phyloP scores from a whole-genome alignment of 2,113 vertebrate genomes.

The Laterallus jamaicensis region DNA sequence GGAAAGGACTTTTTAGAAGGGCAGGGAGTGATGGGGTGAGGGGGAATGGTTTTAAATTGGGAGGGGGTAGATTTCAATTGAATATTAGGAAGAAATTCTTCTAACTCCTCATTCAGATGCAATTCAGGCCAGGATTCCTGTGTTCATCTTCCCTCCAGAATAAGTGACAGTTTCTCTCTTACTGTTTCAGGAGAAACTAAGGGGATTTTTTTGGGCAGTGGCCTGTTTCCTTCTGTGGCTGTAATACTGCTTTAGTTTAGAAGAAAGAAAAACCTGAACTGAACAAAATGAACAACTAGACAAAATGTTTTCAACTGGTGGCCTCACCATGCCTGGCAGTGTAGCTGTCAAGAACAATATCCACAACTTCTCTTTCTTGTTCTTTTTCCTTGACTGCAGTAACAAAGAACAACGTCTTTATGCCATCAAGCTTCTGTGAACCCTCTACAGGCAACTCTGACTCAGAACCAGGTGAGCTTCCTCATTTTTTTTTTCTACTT shows the following conservation, averaged over 20 bases:
- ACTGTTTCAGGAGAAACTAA: neutral
- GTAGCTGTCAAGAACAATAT: neutral
- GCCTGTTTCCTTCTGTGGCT: neutral
- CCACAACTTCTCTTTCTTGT: neutral
- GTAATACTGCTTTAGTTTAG: neutral
- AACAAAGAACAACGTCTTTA: constrained; percentile 96
- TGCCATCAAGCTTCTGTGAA: constrained; percentile 94
- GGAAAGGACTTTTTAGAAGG: too few species aligned
- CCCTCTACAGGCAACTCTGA: constrained; percentile 92
- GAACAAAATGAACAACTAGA: neutral
- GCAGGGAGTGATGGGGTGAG: too few species aligned
- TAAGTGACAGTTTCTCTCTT: neutral
- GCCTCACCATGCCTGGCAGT: neutral
- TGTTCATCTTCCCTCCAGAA: neutral
- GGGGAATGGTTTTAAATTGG: too few species aligned
- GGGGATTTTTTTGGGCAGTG: neutral
- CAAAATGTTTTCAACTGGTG: neutral
- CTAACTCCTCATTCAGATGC: neutral
- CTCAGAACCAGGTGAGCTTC: constrained; percentile 89
- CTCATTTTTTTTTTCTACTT: neutral
- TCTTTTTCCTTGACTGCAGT: constrained; percentile 73
- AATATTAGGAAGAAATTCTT: neutral
- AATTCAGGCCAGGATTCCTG: neutral
- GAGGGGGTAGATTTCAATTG: too few species aligned
- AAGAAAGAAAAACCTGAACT: neutral